phyloP scores from a whole-genome alignment of 2,797 vertebrate species.

The Chelidonichthys spinosus region DNA sequence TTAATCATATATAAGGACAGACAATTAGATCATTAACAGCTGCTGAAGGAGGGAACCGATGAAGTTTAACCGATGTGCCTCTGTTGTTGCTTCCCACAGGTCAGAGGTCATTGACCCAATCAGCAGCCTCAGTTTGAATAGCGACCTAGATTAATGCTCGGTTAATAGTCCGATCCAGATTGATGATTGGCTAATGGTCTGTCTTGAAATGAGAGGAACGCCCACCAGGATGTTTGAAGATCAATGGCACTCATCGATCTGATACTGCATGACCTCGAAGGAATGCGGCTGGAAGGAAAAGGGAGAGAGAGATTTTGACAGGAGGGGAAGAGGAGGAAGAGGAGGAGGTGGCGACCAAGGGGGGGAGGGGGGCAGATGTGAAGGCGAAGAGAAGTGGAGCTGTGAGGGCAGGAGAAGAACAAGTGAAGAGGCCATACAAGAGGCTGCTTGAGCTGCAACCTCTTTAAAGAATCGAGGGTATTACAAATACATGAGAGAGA shows the following conservation, averaged over 20 bases:
- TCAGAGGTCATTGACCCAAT: conserved; percentile 57
- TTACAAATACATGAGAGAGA: conserved; percentile 1
- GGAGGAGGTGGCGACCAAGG: background rate
- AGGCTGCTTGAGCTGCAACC: conserved; percentile 10
- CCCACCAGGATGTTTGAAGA: conserved; percentile 37
- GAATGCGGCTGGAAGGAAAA: conserved; percentile 6
- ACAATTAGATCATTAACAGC: conserved; percentile 34
- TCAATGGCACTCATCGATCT: conserved; percentile 63
- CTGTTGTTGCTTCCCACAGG: conserved; percentile 14
- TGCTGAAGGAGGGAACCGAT: background rate
- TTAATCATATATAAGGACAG: conserved; percentile 29
- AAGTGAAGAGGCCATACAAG: conserved; percentile 6
- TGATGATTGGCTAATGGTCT: conserved; percentile 67
- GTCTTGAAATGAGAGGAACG: conserved; percentile 47
- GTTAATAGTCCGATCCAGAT: conserved; percentile 66
- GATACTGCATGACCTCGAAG: conserved; percentile 51
- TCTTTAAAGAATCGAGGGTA: conserved; percentile 9
- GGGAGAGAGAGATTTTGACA: background rate
- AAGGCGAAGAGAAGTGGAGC: background rate
- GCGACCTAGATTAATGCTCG: conserved; percentile 53
- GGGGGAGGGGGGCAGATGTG: background rate
- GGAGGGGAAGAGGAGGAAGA: background rate
- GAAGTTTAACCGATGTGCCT: conserved; percentile 22
- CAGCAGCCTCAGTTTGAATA: conserved; percentile 39
- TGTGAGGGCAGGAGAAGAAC: background rate